Base-by-base conservation (phyloP, 2,888 invertebrate genomes). In the Luffia ferchaultella region DNA sequence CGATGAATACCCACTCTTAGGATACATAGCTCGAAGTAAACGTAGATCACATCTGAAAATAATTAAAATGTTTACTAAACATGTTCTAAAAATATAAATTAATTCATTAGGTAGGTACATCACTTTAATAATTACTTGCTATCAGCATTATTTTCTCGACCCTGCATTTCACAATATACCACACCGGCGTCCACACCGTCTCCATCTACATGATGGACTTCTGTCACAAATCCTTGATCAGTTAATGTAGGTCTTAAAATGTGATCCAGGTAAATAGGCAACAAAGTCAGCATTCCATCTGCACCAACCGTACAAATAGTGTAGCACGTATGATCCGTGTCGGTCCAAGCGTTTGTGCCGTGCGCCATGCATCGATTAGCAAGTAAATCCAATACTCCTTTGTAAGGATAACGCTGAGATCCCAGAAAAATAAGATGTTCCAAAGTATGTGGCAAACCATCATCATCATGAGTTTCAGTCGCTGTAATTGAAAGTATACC, bases 91-190 rank as follows among this genome's bases (percentile, higher is more conserved):
- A 15, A 15, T 45, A 30, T 63, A 20, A 57, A 54, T 53, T 53
- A 41, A 53, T 51, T 45, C 16, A 46, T 20, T 50, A 20, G 16
- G 16, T 42, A n/a, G n/a, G n/a, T n/a, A n/a, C n/a, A 30, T 30
- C 3, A 30, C 3, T 30, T 7, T 41, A 42, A 45, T 7, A 53
- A 59, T 58, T 50, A 83, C 85, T 80, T 79, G 52, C 89, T 88
- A 64, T 93, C 92, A 2, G 92, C 91, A n/a, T 86, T 87, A 70
- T 93, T 95, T 70, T 95, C 95, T 20, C 88, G 70, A 0, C 91
- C 93, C 73, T 95, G 96, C 93, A 96, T 96, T 82, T 97, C 97
- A 71, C 94, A 95, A 70, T 97, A 97, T n/a, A 97, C 96, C 15
- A 97, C 95, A 16, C 97, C 97, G 12, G 92, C 95, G 83, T 97